phyloP scores from a whole-genome alignment of 2,888 invertebrate genomes.

The Timema cristinae region DNA sequence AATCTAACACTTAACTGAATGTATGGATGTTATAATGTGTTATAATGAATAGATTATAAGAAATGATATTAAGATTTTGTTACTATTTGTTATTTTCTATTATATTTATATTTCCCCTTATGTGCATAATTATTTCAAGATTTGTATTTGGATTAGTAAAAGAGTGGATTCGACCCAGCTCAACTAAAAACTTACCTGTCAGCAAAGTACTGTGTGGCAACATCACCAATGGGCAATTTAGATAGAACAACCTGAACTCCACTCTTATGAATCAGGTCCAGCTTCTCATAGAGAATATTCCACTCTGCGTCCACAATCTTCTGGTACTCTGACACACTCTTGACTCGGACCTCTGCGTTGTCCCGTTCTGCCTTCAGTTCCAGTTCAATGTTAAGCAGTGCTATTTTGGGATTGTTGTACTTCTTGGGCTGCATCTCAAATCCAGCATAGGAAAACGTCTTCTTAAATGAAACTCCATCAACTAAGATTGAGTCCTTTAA shows the following conservation, averaged over 20 bases:
- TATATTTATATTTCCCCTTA: no score
- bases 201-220: constrained; percentile 99
- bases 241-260: constrained; percentile 96
- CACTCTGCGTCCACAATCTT: constrained; percentile 99
- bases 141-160: no score
- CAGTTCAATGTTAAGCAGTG: constrained; percentile 93
- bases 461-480: constrained; percentile 96
- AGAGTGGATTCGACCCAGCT: no score
- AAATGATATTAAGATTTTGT: no score
- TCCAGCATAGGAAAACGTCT: constrained; percentile 99
- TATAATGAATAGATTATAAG: no score
- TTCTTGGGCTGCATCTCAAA: constrained; percentile 99
- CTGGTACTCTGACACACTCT: constrained; percentile 92
- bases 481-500: constrained; percentile 80
- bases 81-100: no score
- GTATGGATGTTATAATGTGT: no score
- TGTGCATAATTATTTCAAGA: no score
- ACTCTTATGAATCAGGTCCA: constrained; percentile 83
- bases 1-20: no score
- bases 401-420: constrained; percentile 87
- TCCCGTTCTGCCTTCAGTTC: constrained; percentile 98
- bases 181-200: constrained; percentile 55
- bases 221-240: constrained; percentile 97
- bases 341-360: constrained; percentile 95
- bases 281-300: constrained; percentile 93